phyloP scores from a whole-genome alignment of 2,888 invertebrate species.

The Hybos culiciformis region DNA sequence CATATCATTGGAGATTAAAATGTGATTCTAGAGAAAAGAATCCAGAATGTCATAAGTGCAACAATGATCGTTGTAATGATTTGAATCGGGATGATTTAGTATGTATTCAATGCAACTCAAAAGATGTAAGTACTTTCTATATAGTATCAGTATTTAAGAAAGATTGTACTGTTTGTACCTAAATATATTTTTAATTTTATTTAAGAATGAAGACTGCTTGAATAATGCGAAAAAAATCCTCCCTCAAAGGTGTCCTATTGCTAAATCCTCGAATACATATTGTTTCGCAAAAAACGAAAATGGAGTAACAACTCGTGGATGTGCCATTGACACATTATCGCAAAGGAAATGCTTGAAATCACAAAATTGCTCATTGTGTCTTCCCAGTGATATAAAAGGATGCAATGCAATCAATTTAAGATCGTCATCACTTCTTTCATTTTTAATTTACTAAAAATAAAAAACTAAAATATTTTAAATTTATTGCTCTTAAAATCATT shows the following conservation, averaged over 20 bases:
- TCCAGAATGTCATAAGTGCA: constrained; percentile 26
- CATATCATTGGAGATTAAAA: constrained; percentile 19
- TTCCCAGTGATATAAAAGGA: constrained; percentile 15
- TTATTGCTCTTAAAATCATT: too few species aligned
- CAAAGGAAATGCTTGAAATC: constrained; percentile 16
- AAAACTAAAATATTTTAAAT: not conserved
- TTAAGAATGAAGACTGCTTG: constrained; percentile 16
- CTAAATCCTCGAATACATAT: constrained; percentile 18
- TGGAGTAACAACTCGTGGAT: constrained; percentile 17
- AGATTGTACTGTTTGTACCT: not conserved
- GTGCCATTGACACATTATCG: constrained; percentile 15
- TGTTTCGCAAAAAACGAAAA: constrained; percentile 16
- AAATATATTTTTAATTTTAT: constrained; percentile 1
- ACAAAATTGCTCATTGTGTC: constrained; percentile 17
- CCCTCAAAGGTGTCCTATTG: constrained; percentile 17
- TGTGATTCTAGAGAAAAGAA: constrained; percentile 17
- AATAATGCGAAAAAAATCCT: constrained; percentile 10
- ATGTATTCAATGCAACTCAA: constrained; percentile 27
- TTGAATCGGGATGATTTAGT: constrained; percentile 22
- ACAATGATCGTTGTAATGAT: constrained; percentile 25
- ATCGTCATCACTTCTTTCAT: not conserved
- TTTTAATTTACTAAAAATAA: not conserved
- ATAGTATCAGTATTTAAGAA: not conserved
- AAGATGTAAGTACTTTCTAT: constrained; percentile 19
- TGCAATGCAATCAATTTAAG: constrained; percentile 19